phyloP scores from a whole-genome alignment of 2,113 vertebrate species.

The Sceloporus undulatus region DNA sequence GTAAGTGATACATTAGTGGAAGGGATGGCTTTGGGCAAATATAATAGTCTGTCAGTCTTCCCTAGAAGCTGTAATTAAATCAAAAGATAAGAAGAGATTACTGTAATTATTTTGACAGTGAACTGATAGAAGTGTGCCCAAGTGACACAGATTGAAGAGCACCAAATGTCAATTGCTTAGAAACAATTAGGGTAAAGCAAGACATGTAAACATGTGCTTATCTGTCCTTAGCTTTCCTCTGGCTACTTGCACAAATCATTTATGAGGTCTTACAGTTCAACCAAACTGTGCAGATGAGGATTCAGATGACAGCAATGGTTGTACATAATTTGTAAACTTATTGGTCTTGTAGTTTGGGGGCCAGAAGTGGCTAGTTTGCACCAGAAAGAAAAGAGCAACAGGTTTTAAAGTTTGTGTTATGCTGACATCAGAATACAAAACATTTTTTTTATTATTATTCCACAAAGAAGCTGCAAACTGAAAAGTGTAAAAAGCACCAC shows the following conservation, averaged over 20 bases:
- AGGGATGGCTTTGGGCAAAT: conserved; percentile 62
- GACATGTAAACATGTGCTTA: conserved; percentile 29
- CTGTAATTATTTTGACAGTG: conserved; percentile 64
- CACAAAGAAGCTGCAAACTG: too few relatives aligned
- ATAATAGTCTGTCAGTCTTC: conserved; percentile 60
- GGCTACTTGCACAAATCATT: conserved; percentile 27
- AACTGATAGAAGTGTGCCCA: conserved; percentile 60
- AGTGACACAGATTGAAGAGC: conserved; percentile 50
- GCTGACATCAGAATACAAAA: background rate
- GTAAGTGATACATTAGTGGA: conserved; percentile 50
- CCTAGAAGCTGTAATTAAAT: conserved; percentile 57
- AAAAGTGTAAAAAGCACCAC: too few relatives aligned
- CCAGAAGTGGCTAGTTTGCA: conserved; percentile 19
- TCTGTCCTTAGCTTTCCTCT: conserved; percentile 35
- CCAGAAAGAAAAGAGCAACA: background rate
- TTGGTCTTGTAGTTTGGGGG: conserved; percentile 16
- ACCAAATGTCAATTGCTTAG: conserved; percentile 51
- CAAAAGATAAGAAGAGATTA: conserved; percentile 57
- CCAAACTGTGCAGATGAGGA: conserved; percentile 10
- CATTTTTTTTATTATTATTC: too few relatives aligned
- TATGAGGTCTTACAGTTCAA: conserved; percentile 8
- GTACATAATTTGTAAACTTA: background rate
- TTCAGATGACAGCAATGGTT: background rate
- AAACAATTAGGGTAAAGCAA: conserved; percentile 52
- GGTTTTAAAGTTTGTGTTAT: background rate